Evolutionary conservation across 2,797 vertebrate genomes (phyloP).

Genomic region (Nasua narica): DNA sequence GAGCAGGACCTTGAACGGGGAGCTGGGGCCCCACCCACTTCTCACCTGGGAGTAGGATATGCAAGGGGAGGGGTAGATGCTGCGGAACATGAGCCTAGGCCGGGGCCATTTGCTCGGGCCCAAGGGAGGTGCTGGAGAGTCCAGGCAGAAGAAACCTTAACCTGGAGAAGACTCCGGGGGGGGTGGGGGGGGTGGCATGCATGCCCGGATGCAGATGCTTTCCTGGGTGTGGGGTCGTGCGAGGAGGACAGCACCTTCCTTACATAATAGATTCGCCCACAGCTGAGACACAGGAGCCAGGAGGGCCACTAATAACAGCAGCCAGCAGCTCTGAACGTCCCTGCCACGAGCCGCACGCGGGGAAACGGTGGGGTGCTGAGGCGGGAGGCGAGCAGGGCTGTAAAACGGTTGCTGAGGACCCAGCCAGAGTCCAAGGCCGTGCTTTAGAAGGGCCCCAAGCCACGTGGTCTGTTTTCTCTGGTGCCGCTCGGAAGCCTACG

Average conservation of each 20-base stretch:
- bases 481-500: not conserved
- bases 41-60: rapidly evolving
- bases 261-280: not conserved
- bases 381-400: not conserved
- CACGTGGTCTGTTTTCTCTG: not conserved
- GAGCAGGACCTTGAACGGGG: not conserved
- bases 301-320: rapidly evolving
- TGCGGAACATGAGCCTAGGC: not conserved
- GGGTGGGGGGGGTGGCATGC: rapidly evolving
- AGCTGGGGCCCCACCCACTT: not conserved
- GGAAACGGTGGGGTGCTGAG: rapidly evolving
- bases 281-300: rapidly evolving
- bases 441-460: not conserved
- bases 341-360: rapidly evolving
- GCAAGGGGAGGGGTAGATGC: no score
- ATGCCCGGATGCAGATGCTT: rapidly evolving
- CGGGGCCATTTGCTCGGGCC: not conserved
- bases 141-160: no score
- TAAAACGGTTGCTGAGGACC: not conserved
- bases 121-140: not conserved
- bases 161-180: not conserved
- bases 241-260: rapidly evolving
- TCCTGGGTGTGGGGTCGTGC: not conserved
- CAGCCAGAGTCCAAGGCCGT: no score
- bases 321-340: rapidly evolving